phyloP scores from a whole-genome alignment of 1,140 invertebrate species.

The Fopius arisanus region DNA sequence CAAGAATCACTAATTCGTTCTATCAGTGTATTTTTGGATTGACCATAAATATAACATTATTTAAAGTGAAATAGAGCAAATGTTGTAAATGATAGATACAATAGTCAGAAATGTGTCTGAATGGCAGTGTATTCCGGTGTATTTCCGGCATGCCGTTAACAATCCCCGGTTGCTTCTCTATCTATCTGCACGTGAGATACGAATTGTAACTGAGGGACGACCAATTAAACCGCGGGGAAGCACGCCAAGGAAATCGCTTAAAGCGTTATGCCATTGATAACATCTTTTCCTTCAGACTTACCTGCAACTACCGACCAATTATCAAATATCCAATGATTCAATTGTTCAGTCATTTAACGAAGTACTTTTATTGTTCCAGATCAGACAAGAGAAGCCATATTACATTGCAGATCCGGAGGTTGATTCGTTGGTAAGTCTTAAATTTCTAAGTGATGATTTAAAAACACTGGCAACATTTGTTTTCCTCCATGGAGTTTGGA shows the following conservation, averaged over 20 bases:
- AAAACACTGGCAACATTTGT: too few relatives aligned
- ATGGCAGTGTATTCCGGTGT: slow-evolving; percentile 31
- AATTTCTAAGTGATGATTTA: too few relatives aligned
- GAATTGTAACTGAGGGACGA: slow-evolving; percentile 34
- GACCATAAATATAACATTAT: too few relatives aligned
- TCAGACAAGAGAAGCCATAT: slow-evolving; percentile 97
- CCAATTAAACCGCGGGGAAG: slow-evolving; percentile 54
- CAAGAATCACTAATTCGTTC: too few relatives aligned
- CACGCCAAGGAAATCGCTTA: slow-evolving; percentile 60
- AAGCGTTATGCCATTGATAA: slow-evolving; percentile 30
- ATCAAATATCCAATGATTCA: slow-evolving; percentile 27
- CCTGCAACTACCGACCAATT: slow-evolving; percentile 50
- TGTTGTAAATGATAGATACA: neutral
- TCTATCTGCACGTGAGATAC: slow-evolving; percentile 23
- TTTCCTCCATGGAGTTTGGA: too few relatives aligned
- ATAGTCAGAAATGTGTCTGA: slow-evolving; percentile 3
- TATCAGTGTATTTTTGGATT: too few relatives aligned
- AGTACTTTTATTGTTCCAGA: slow-evolving; percentile 77
- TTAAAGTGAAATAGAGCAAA: neutral
- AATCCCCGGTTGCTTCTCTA: neutral
- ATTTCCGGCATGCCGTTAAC: slow-evolving; percentile 28
- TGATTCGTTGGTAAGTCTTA: slow-evolving; percentile 97
- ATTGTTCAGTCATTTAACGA: slow-evolving; percentile 53
- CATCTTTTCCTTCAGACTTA: slow-evolving; percentile 24
- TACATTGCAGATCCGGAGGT: slow-evolving; percentile 98